Evolutionary conservation across 2,797 vertebrate species (phyloP).

Genomic region (Echeneis naucrates): DNA sequence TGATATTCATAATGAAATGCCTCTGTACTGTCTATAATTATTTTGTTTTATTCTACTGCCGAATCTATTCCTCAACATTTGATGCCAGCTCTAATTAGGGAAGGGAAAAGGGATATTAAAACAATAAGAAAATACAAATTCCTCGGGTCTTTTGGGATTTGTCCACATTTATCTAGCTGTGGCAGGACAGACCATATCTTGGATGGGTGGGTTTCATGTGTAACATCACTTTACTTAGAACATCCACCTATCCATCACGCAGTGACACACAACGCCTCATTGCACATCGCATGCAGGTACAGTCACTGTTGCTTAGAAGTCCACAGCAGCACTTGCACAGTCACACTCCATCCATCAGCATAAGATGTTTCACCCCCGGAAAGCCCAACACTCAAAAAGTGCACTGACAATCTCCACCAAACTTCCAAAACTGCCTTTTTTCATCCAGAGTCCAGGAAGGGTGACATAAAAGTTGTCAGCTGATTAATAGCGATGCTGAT

Average conservation of each 20-base stretch:
- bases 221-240: constrained; percentile 78
- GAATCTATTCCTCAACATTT: background rate
- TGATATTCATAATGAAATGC: background rate
- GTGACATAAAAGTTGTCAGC: constrained; percentile 31
- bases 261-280: constrained; percentile 78
- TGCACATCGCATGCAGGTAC: constrained; percentile 77
- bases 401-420: constrained; percentile 51
- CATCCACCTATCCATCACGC: constrained; percentile 80
- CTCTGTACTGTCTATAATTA: background rate
- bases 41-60: background rate
- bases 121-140: constrained; percentile 31
- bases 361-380: constrained; percentile 59
- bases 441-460: constrained; percentile 38
- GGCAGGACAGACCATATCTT: constrained; percentile 69
- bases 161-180: constrained; percentile 60
- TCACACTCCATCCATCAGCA: constrained; percentile 81
- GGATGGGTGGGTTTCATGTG: constrained; percentile 78
- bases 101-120: constrained; percentile 1
- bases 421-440: constrained; percentile 55
- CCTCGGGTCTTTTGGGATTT: constrained; percentile 38
- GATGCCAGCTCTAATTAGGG: background rate
- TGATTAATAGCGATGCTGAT: constrained; percentile 22
- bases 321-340: constrained; percentile 67
- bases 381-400: constrained; percentile 64
- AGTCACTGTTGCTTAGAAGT: constrained; percentile 76